These are phyloP conservation scores for Xylota sylvarum DNA, from an alignment of 2,888 invertebrate species.

Conservation along the genomic window DNA sequence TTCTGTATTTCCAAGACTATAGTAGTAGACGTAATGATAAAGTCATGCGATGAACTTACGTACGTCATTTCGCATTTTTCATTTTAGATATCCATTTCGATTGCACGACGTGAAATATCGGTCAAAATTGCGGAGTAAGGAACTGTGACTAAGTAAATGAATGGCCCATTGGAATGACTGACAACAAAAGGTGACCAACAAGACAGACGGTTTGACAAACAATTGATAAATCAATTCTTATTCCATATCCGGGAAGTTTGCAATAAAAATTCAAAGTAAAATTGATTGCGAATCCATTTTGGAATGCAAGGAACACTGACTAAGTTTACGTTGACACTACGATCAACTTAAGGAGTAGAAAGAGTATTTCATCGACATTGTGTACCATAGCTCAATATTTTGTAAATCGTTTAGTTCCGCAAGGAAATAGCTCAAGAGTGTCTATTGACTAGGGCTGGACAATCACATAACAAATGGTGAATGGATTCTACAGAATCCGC, in stretches of 20 bases:
- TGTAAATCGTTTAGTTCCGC: too few species aligned
- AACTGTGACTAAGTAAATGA: not conserved
- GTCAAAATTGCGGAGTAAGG: not conserved
- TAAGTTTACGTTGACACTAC: too few species aligned
- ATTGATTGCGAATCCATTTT: not conserved
- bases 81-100: not conserved
- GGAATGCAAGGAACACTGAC: too few species aligned
- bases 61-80: not conserved
- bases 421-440: too few species aligned
- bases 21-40: not conserved
- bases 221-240: conserved; percentile 5
- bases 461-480: too few species aligned
- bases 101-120: not conserved
- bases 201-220: not conserved
- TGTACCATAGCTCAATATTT: too few species aligned
- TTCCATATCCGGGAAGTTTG: not conserved
- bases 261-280: not conserved
- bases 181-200: too few species aligned
- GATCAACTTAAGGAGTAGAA: too few species aligned
- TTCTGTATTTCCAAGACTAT: not conserved
- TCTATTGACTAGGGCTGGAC: too few species aligned
- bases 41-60: not conserved
- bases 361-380: too few species aligned
- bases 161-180: not conserved
- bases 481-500: too few species aligned